phyloP scores from a whole-genome alignment of 2,888 invertebrate species.

The Zaprionus lineosus region DNA sequence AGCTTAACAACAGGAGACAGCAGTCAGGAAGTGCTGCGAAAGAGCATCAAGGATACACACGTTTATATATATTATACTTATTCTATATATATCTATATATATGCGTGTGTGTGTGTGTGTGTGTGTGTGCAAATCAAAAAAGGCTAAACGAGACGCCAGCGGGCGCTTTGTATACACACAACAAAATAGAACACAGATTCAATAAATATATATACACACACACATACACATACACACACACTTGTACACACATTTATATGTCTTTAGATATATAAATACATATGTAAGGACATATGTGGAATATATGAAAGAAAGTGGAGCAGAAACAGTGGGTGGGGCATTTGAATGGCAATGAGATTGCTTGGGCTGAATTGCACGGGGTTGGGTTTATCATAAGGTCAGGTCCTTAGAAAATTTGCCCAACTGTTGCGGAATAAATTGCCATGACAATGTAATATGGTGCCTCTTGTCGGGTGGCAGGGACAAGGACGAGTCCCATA shows the following conservation, averaged over 20 bases:
- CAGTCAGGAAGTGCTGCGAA: constrained; percentile 9
- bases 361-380: constrained; percentile 10
- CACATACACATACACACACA: too few relatives aligned
- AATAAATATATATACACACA: constrained; percentile 62
- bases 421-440: constrained; percentile 76
- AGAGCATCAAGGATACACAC: constrained; percentile 3
- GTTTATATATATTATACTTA: not conserved
- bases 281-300: constrained; percentile 34
- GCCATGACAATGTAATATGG: constrained; percentile 55
- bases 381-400: constrained; percentile 25
- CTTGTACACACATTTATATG: too few relatives aligned
- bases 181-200: constrained; percentile 47
- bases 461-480: constrained; percentile 15
- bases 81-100: not conserved
- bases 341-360: constrained; percentile 5
- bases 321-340: not conserved
- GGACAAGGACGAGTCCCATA: not conserved
- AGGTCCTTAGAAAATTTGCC: constrained; percentile 53
- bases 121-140: constrained; percentile 27
- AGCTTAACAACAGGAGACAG: constrained; percentile 37
- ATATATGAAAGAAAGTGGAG: too few relatives aligned
- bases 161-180: constrained; percentile 29
- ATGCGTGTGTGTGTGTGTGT: not conserved
- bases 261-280: too few relatives aligned
- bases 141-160: constrained; percentile 43